Percentiles rank a stretch among this genome's conserved stretches.
phyloP scores from a whole-genome alignment of 2,113 vertebrate species.

The Rhinoptilus africanus region DNA sequence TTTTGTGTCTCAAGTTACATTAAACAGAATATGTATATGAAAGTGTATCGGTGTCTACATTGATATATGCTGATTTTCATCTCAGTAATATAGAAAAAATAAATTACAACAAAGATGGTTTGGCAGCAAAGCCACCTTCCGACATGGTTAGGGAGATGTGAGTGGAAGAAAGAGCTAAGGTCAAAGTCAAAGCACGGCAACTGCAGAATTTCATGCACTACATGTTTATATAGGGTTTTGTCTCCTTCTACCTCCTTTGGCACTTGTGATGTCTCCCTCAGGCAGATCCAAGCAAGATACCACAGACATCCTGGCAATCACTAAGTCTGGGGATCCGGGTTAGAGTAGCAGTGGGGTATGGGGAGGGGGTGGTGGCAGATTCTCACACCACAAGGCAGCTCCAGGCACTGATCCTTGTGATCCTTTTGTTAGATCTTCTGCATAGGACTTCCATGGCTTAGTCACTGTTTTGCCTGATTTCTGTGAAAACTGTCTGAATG shows the following conservation, averaged over 20 bases:
- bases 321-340: background rate
- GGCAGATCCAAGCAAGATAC: background rate
- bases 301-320: background rate
- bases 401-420: rapidly evolving
- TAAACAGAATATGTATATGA: background rate
- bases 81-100: background rate
- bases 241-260: background rate
- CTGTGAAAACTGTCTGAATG: background rate
- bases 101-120: background rate
- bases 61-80: background rate
- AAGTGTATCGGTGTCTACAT: background rate
- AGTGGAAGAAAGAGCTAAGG: background rate
- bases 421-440: background rate
- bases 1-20: background rate
- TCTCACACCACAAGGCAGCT: background rate
- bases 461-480: background rate
- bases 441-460: background rate
- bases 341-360: background rate
- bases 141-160: background rate
- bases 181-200: background rate
- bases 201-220: background rate
- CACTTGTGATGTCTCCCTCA: background rate
- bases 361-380: background rate
- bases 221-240: background rate
- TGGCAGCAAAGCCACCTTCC: background rate